Conservation (phyloP, 2,797 vertebrate genomes). For the Semotilus atromaculatus region DNA sequence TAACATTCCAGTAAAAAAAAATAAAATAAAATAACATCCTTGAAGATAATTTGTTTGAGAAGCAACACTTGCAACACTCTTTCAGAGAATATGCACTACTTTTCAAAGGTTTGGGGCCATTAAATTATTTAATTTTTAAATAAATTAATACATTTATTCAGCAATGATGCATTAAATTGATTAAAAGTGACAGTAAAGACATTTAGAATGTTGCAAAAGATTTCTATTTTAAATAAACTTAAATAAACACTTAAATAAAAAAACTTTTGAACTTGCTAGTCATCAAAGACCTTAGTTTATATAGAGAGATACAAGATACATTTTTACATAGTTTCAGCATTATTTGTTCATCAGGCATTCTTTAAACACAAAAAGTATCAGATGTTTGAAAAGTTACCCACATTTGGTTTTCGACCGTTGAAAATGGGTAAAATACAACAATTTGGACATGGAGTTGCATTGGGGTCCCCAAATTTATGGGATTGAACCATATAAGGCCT, state of each 20-base stretch:
- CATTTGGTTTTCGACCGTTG: too few relatives aligned
- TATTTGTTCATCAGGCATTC: neutral
- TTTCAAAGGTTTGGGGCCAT: neutral
- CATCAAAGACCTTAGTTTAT: neutral
- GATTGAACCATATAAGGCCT: neutral
- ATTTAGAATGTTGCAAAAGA: neutral
- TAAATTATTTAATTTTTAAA: too few relatives aligned
- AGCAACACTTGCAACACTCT: neutral
- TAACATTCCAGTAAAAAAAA: neutral
- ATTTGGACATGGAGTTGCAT: neutral
- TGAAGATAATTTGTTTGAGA: neutral
- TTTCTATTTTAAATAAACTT: too few relatives aligned
- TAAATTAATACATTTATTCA: neutral
- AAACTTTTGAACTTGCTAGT: neutral
- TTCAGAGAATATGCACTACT: neutral
- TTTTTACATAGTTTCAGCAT: neutral
- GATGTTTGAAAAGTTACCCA: too few relatives aligned
- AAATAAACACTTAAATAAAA: too few relatives aligned
- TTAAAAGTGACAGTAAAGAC: neutral
- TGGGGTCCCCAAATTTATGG: neutral
- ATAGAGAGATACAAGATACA: neutral
- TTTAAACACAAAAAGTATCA: neutral
- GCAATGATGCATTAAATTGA: neutral
- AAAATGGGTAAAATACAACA: neutral
- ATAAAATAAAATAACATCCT: neutral